Base-by-base conservation (phyloP, 2,888 invertebrate genomes). In the Napeogenes inachia region DNA sequence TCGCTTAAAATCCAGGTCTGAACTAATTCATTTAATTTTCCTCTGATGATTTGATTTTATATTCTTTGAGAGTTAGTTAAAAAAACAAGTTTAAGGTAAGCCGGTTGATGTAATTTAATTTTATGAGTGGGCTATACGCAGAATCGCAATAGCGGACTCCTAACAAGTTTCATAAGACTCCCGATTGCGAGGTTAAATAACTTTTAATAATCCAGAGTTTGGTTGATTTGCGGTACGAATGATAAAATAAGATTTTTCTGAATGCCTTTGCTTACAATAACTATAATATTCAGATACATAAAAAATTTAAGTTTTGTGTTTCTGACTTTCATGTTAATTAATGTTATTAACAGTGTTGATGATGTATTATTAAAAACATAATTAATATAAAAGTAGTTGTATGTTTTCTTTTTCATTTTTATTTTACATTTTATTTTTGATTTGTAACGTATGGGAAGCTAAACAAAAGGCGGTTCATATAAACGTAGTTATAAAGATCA, bases 101-200 rank as follows among this genome's bases (percentile, higher is more conserved):
- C 75, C 63, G 75, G 75, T 76, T 62, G 76, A 76, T 79, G 81
- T 85, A 84, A 85, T 86, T 85, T 86, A 85, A 86, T 85, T 84
- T 81, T 80, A 79, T 80, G 84, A 84, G 85, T 85, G 82, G 84
- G 75, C 82, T 77, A 75, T 76, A 77, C 79, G 77, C 73, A 73
- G 80, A 82, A 80, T 82, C 77, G 78, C 84, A 83, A 82, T 81
- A 79, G 84, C 76, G 75, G 85, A 85, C 79, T 85, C 84, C 71
- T 72, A 76, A 75, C 76, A 79, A 84, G 78, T 85, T 84, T 83
- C 80, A 84, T 84, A 82, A 81, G 80, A 81, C 81, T 78, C 73
- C 76, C 81, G 79, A 84, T 86, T 81, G 83, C 79, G 75, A 75
- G 82, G 80, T 82, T 81, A 81, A 73, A 72, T 63, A 70, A 70